Conservation (phyloP, 2,888 invertebrate genomes). For the Amorpha juglandis region DNA sequence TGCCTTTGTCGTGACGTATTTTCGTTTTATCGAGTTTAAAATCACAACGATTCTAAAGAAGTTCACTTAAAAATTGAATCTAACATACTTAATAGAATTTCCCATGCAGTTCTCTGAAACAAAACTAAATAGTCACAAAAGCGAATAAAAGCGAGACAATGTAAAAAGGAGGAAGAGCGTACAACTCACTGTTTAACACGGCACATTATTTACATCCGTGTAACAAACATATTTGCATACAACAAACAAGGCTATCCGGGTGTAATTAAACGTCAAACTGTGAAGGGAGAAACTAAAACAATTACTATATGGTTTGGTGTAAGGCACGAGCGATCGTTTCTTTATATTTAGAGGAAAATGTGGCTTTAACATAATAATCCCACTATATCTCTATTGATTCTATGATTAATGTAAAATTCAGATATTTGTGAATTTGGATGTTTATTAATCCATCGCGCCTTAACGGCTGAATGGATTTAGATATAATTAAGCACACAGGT, state of each 20-base stretch:
- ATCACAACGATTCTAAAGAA: no score
- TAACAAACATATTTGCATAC: constrained; percentile 57
- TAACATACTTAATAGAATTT: not conserved
- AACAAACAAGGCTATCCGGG: constrained; percentile 59
- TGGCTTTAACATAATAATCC: no score
- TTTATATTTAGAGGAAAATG: not conserved
- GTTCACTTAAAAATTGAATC: no score
- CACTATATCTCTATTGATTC: no score
- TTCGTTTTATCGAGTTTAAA: no score
- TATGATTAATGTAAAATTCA: no score
- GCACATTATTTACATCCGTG: constrained; percentile 39
- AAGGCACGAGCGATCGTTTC: constrained; percentile 33
- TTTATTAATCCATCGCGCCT: no score
- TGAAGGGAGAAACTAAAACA: constrained; percentile 61
- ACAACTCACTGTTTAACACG: constrained; percentile 29
- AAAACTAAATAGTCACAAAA: not conserved
- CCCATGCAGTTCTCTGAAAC: not conserved
- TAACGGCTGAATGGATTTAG: no score
- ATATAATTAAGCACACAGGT: no score
- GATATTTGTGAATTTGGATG: no score
- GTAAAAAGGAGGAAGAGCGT: constrained; percentile 30
- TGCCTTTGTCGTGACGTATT: no score
- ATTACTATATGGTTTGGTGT: constrained; percentile 45
- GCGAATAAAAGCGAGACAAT: constrained; percentile 4
- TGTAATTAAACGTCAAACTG: constrained; percentile 64